Evolutionary conservation across 2,888 invertebrate species (phyloP), one percentile per base, ranked within the genome.

Genomic region (Orthosia gothica): DNA sequence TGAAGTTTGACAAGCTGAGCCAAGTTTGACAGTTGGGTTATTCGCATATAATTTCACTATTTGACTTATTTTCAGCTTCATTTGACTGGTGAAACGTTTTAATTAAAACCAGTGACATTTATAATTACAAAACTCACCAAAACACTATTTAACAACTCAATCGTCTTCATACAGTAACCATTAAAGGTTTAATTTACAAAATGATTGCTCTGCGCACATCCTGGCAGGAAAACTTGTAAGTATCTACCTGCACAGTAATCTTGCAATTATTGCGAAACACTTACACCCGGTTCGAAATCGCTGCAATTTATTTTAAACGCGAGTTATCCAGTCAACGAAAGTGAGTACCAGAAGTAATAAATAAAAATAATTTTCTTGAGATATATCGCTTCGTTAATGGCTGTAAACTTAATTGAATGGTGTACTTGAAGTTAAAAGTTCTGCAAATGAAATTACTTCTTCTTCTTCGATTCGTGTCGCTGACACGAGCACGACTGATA

Each of bases 281-380:
- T 81, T 58, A 75, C 84, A 80, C 77, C 85, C 76, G 79, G 87
- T 87, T 79, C 55, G 69, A 74, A 76, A 74, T 68, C 73, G 65
- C 76, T 50, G 86, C 75, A 85, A 85, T 85, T 87, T 85, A 87
- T 85, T 76, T 87, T 87, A 82, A 85, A 85, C 76, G 49, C 57
- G 55, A 62, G 47, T 84, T n/a, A n/a, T 74, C 52, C 67, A 63
- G 49, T 65, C 73, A 67, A 79, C 54, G 83, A 82, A 85, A 82
- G 83, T 80, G 70, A 71, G 65, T 64, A 79, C 79, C 67, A 82
- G 71, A 82, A 82, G 76, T 50, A 63, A 78, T 76, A 70, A 81
- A 58, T 66, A 68, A 75, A 73, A 77, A 74, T 61, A 57, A 58
- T 69, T 66, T 75, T 55, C 55, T 58, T 47, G 7, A 81, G n/a